Evolutionary conservation across 2,113 vertebrate species (phyloP).

Genomic region (Aleadryas rufinucha): DNA sequence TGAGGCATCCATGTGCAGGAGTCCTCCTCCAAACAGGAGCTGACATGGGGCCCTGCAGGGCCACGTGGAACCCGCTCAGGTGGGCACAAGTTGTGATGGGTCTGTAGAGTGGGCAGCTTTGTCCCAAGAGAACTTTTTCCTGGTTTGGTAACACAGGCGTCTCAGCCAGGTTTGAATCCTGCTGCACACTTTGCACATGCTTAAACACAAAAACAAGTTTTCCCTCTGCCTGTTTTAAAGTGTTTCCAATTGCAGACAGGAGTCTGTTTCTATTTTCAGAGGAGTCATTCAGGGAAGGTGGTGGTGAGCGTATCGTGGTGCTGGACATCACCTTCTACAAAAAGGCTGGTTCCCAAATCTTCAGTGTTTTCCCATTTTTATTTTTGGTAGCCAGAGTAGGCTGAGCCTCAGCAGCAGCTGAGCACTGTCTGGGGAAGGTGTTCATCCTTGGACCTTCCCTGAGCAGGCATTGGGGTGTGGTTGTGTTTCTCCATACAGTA

Average conservation of each 20-base stretch:
- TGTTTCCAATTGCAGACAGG: neutral
- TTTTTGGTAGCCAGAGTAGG: neutral
- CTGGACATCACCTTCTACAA: neutral
- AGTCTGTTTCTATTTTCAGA: neutral
- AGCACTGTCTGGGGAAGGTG: neutral
- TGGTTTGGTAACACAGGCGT: no score
- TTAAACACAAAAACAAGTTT: neutral
- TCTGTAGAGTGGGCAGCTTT: neutral
- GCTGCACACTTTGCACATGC: neutral
- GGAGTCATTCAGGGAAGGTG: neutral
- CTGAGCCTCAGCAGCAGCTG: neutral
- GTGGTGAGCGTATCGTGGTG: neutral
- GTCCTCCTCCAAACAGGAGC: neutral
- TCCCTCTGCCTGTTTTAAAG: neutral
- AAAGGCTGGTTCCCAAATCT: neutral
- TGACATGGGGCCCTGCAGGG: neutral
- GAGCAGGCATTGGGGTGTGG: neutral
- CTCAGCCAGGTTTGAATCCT: neutral
- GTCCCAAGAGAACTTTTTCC: neutral
- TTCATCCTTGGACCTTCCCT: neutral
- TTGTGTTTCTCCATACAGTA: neutral
- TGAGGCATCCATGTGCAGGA: neutral
- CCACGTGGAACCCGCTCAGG: fast-evolving
- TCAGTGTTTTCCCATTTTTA: neutral
- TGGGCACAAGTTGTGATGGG: neutral